Evolutionary conservation across 2,113 vertebrate genomes (phyloP).

Genomic region (Mobula birostris): DNA sequence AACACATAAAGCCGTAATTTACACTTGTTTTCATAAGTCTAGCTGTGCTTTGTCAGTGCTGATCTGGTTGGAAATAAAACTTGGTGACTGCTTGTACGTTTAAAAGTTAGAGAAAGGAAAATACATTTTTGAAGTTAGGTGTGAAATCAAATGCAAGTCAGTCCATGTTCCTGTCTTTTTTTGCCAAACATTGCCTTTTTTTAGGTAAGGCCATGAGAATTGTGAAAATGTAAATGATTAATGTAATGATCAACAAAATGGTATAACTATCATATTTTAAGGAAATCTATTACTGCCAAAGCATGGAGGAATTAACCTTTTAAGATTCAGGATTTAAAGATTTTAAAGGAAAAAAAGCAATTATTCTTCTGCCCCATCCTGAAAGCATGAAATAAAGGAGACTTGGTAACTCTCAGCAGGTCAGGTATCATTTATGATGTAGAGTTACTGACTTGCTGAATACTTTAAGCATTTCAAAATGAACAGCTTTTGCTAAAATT

Average conservation of each 20-base stretch:
- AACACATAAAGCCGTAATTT: neutral
- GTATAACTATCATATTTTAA: neutral
- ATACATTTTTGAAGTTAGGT: neutral
- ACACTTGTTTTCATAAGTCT: neutral
- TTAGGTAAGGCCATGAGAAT: neutral
- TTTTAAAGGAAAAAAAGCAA: neutral
- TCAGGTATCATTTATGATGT: too few relatives aligned
- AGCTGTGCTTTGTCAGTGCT: neutral
- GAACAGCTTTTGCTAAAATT: neutral
- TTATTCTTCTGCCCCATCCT: neutral
- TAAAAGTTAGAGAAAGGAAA: neutral
- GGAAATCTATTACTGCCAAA: neutral
- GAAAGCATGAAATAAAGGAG: neutral
- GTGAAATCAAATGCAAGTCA: neutral
- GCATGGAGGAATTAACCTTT: neutral
- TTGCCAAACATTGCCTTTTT: neutral
- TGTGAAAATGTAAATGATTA: neutral
- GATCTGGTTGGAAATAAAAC: neutral
- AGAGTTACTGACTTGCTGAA: too few relatives aligned
- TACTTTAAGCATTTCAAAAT: neutral
- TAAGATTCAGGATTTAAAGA: slow-evolving; percentile 8
- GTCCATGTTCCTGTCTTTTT: neutral
- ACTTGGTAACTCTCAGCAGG: neutral
- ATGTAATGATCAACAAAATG: neutral
- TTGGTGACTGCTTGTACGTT: neutral